Percentiles rank a stretch among this genome's conserved stretches.
Conservation (phyloP, 2,797 vertebrate genomes). For the Gymnopithys bicolor region DNA sequence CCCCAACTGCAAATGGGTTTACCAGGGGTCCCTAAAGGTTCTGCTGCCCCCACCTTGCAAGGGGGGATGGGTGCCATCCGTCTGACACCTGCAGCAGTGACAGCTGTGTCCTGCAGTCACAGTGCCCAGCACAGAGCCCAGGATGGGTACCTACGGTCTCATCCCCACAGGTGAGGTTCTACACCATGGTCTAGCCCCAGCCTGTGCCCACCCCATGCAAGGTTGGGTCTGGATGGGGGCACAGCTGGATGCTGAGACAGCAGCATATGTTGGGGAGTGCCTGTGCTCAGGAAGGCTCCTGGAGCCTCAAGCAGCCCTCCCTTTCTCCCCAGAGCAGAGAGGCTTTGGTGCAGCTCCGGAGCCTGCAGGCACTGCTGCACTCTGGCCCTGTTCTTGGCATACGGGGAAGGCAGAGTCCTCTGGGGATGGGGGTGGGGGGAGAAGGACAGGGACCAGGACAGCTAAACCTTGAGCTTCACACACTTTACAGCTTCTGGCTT, state of each 20-base stretch:
- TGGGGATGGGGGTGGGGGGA: background rate
- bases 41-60: background rate
- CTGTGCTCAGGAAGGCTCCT: background rate
- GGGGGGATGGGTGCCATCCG: accelerated
- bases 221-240: background rate
- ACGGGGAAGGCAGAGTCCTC: background rate
- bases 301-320: background rate
- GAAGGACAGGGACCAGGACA: background rate
- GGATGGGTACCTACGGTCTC: accelerated
- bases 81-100: background rate
- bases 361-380: accelerated
- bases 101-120: accelerated
- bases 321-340: background rate
- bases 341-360: accelerated
- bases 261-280: background rate
- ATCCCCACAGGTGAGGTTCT: background rate
- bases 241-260: background rate
- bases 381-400: background rate
- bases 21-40: background rate
- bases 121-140: background rate
- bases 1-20: accelerated
- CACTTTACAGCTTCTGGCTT: background rate
- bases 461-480: background rate
- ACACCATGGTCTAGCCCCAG: background rate
- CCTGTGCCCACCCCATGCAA: no score